Conservation (phyloP, 1,140 invertebrate genomes). For the Hycleus phaleratus region DNA sequence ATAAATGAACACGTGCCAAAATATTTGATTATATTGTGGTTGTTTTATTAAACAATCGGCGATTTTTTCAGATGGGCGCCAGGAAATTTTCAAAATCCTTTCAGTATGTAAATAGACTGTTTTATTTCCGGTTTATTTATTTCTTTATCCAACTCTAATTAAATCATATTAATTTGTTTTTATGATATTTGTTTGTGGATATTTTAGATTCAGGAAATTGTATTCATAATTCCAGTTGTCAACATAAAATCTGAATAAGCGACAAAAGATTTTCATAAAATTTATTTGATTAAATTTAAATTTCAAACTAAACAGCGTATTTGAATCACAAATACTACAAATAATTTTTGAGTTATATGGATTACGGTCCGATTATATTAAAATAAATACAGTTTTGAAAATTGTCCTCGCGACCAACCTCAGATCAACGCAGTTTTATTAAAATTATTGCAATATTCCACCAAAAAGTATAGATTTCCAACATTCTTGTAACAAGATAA, state of each 20-base stretch:
- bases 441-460: no score
- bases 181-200: slow-evolving; percentile 6
- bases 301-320: slow-evolving; percentile 18
- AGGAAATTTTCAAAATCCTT: no score
- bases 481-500: no score
- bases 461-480: no score
- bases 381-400: no score
- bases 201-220: slow-evolving; percentile 14
- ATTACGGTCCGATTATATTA: no score
- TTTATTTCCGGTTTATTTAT: slow-evolving; percentile 6
- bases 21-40: background rate
- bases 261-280: slow-evolving; percentile 17
- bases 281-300: slow-evolving; percentile 19
- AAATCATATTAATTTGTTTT: slow-evolving; percentile 9
- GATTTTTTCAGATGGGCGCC: no score
- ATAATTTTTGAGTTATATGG: slow-evolving; percentile 21
- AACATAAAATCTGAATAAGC: slow-evolving; percentile 16
- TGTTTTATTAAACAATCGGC: background rate
- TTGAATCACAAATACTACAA: slow-evolving; percentile 5
- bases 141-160: background rate
- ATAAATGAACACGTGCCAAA: slow-evolving; percentile 9
- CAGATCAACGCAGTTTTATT: no score
- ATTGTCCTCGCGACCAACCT: no score
- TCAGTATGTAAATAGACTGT: background rate
- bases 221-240: slow-evolving; percentile 21